Conservation (phyloP, 2,888 invertebrate genomes). For the Aphidoletes aphidimyza region DNA sequence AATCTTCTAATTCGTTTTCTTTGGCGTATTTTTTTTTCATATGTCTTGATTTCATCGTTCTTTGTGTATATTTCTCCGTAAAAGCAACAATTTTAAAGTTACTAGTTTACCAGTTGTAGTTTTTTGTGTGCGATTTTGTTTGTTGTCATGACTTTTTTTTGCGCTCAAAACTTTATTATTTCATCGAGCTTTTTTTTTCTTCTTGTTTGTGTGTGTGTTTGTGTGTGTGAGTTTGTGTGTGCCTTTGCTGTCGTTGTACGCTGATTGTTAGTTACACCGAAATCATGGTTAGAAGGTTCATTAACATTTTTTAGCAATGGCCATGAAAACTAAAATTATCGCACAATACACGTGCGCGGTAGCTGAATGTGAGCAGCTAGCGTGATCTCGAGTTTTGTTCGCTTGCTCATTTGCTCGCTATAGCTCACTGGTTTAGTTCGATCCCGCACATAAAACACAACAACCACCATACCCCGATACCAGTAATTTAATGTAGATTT, state of each 20-base stretch:
- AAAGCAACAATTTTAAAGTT: not conserved
- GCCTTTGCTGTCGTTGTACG: conserved; percentile 44
- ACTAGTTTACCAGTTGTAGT: too few species aligned
- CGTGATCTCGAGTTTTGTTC: not conserved
- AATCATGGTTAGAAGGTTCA: conserved; percentile 53
- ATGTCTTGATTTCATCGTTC: not conserved
- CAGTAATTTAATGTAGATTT: conserved; percentile 44
- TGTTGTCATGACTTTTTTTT: conserved; percentile 29
- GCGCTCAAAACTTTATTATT: conserved; percentile 51
- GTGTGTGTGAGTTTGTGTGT: too few species aligned
- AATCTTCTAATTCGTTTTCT: conserved; percentile 53
- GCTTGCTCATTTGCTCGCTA: not conserved
- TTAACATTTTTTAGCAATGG: conserved; percentile 54
- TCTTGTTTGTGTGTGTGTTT: too few species aligned
- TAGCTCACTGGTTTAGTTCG: too few species aligned
- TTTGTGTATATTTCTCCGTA: not conserved
- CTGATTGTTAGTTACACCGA: conserved; percentile 47
- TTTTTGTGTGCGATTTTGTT: conserved; percentile 50
- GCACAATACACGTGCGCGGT: conserved; percentile 8
- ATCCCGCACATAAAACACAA: not conserved
- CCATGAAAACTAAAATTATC: conserved; percentile 50
- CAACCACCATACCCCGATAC: not conserved
- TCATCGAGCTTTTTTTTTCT: conserved; percentile 35
- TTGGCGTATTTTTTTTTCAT: conserved; percentile 9
- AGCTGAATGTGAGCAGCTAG: too few species aligned